Evolutionary conservation across 2,888 invertebrate species (phyloP).

Genomic region (Caenorhabditis drosophilae): DNA sequence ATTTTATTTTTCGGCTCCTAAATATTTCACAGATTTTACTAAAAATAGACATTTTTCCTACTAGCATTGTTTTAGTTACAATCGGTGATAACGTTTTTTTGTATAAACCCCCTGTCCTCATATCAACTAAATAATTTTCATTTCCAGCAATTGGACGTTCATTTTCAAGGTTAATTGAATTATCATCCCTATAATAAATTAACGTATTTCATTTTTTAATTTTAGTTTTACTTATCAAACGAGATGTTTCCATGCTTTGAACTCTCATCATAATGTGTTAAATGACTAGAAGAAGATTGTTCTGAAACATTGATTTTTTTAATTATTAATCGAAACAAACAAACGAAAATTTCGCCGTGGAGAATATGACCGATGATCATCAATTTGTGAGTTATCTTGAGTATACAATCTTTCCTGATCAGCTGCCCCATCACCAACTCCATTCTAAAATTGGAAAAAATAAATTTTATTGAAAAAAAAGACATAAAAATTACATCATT

Average conservation of each 20-base stretch:
- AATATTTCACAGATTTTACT: not conserved
- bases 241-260: not conserved
- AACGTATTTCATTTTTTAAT: constrained; percentile 11
- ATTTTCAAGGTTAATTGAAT: no score
- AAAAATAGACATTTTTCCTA: no score
- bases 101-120: not conserved
- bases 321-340: no score
- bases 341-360: no score
- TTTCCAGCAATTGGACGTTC: no score
- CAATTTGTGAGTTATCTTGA: not conserved
- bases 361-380: not conserved
- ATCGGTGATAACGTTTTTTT: not conserved
- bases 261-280: not conserved
- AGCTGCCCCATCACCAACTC: no score
- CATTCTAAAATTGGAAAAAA: no score
- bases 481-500: no score
- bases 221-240: no score
- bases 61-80: constrained; percentile 2
- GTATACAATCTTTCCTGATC: constrained; percentile 1
- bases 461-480: no score
- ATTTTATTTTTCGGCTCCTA: not conserved
- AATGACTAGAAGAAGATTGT: not conserved
- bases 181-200: constrained; percentile 4
- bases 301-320: not conserved
- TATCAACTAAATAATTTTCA: constrained; percentile 1